Evolutionary conservation across 2,888 invertebrate genomes (phyloP).

Genomic region (Lepidonotus clava): DNA sequence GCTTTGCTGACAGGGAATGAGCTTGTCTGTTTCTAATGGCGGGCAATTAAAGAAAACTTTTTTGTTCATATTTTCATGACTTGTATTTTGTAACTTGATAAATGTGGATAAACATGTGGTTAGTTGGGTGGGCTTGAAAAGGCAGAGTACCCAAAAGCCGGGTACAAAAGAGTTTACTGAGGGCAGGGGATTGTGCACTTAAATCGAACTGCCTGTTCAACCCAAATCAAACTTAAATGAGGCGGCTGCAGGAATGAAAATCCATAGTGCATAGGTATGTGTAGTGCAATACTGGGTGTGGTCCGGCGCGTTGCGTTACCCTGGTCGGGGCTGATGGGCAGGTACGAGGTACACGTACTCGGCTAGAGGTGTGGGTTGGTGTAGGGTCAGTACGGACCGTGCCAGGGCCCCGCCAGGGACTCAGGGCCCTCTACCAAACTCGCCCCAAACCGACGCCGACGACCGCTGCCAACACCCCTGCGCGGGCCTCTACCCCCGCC

Average conservation of each 20-base stretch:
- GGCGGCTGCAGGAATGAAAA: conserved; percentile 20
- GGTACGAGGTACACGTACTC: not conserved
- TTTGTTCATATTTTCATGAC: no score
- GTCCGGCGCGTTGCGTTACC: not conserved
- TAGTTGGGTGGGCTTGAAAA: no score
- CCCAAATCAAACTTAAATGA: not conserved
- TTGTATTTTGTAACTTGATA: no score
- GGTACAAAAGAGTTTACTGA: no score
- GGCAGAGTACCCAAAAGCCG: no score
- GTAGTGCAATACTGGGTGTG: not conserved
- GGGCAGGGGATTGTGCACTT: no score
- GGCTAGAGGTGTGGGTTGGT: not conserved
- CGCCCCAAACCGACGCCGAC: not conserved
- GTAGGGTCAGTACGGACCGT: not conserved
- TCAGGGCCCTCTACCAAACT: not conserved
- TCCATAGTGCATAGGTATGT: conserved; percentile 23
- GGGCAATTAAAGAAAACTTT: no score
- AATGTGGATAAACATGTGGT: no score
- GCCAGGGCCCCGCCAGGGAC: not conserved
- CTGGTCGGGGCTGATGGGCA: not conserved
- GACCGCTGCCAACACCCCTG: not conserved
- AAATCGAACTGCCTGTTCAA: not conserved
- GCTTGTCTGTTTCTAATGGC: no score
- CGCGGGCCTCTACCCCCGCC: not conserved
- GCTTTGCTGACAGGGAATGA: no score